Evolutionary conservation across 2,888 invertebrate species (phyloP), one percentile per base, ranked within the genome.

Genomic region (Seira ritae): DNA sequence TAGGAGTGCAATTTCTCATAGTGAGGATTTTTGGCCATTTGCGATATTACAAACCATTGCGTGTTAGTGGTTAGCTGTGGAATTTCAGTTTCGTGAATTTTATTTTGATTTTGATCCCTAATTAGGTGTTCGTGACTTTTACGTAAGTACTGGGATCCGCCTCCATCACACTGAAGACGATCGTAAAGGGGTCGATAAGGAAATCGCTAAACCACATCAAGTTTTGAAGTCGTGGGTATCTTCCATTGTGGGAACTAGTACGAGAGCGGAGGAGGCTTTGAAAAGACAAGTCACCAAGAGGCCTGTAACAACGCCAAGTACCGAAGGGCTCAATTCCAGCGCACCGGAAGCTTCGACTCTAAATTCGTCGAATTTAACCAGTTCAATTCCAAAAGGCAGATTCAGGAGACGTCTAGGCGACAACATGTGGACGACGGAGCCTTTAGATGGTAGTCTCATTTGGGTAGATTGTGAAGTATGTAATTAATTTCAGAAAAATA

Each of bases 381-480:
- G 66, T 22, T 17, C 12, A 8, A 15, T 22, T 4, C 22, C 22
- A 1, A 73, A 8, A 12, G n/a, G 3, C 4, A 80, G 23, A 15
- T 80, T 65, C 20, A 42, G 84, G 62, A 24, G 84, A 65, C 22
- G 65, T 23, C 12, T 76, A 24, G 10, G 42, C 15, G 76, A 84
- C 65, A 72, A 68, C n/a, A 69, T 24, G 37, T 84, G 81, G 80
- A 78, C 84, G 1, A 24, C 31, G 8, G 74, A 19, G 20, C 73
- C 69, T 15, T 68, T 78, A 68, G 86, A 85, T 19, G 86, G 85
- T 15, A 83, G 79, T 42, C 69, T 88, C 1, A 85, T 88, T 55
- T 88, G 88, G 88, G 82, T 88, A 15, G 88, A 88, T 68, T 87
- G 88, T 70, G 88, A 88, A 80, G 88, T 86, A 80, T 50, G 12